Evolutionary conservation across 2,113 vertebrate genomes (phyloP), one percentile per base, ranked within the genome.

Genomic region (Zosterops lateralis): DNA sequence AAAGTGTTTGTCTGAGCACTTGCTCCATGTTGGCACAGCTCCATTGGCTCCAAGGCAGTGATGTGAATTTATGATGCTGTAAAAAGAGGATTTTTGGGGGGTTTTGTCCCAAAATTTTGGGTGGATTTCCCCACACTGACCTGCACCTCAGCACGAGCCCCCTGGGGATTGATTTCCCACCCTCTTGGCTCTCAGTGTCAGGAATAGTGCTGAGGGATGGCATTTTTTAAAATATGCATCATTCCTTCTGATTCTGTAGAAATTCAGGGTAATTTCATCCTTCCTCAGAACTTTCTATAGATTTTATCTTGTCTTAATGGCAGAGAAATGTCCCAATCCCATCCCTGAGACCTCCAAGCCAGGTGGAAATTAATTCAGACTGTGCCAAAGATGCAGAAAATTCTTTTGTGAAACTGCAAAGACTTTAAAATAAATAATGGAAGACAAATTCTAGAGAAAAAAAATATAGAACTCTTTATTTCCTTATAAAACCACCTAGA

Each of bases 391-490:
- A 18, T 42, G 53, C 40, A 84, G 58, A 62, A 76, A 2, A 5
- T 31, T 47, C 83, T 70, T 85, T 6, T 56, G 8, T 36, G n/a
- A 62, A 10, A 5, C 7, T 61, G 26, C 12, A 36, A 80, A 47
- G 42, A 25, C 5, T 54, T 73, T 1, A 20, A 21, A 73, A 56
- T 22, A 90, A 92, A 67, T 17, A 8, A 24, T 2, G 6, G 24
- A 40, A 85, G 21, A 54, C 16, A 24, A 2, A 32, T 34, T 64
- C 40, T 77, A 86, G 76, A 29, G 45, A 78, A 83, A 81, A 83
- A 18, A 56, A 84, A 77, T 74, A 54, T 54, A 92, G 1, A 96
- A 77, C 45, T 60, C 48, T 91, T 81, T 93, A 91, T 84, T 96
- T 89, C 65, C 60, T 87, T 87, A 95, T 40, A 92, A 95, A 96